phyloP scores from a whole-genome alignment of 1,140 invertebrate genomes.

The Zaprionus inermis region DNA sequence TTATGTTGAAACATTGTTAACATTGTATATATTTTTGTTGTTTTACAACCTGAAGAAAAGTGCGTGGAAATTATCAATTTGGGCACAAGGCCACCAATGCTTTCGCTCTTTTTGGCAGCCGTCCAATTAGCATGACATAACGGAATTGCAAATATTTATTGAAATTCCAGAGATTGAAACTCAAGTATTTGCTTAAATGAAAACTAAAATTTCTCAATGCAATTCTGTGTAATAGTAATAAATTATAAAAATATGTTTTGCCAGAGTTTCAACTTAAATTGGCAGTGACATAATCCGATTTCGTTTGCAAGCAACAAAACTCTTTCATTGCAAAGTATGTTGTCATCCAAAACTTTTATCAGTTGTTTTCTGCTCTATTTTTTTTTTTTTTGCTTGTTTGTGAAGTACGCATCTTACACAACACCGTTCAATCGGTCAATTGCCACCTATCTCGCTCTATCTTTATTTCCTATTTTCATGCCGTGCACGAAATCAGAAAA shows the following conservation, averaged over 20 bases:
- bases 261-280: neutral
- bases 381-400: neutral
- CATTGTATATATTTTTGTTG: slow-evolving; percentile 7
- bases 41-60: slow-evolving; percentile 14
- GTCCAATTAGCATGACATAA: slow-evolving; percentile 4
- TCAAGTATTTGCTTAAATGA: slow-evolving; percentile 16
- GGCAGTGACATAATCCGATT: slow-evolving; percentile 1
- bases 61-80: slow-evolving; percentile 38
- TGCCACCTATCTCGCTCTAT: slow-evolving; percentile 30
- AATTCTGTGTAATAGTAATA: slow-evolving; percentile 1
- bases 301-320: neutral
- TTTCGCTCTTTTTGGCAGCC: slow-evolving; percentile 4
- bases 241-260: neutral
- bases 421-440: slow-evolving; percentile 11
- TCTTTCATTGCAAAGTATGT: slow-evolving; percentile 9
- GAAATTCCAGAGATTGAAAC: slow-evolving; percentile 24
- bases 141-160: slow-evolving; percentile 25
- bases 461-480: slow-evolving; percentile 44
- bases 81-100: slow-evolving; percentile 30
- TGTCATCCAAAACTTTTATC: slow-evolving; percentile 12
- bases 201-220: slow-evolving; percentile 12
- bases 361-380: slow-evolving; percentile 3
- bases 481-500: slow-evolving; percentile 23
- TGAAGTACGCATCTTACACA: slow-evolving; percentile 33
- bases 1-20: neutral